Conservation (phyloP, 2,113 vertebrate species). For the Coptodon rendalli region DNA sequence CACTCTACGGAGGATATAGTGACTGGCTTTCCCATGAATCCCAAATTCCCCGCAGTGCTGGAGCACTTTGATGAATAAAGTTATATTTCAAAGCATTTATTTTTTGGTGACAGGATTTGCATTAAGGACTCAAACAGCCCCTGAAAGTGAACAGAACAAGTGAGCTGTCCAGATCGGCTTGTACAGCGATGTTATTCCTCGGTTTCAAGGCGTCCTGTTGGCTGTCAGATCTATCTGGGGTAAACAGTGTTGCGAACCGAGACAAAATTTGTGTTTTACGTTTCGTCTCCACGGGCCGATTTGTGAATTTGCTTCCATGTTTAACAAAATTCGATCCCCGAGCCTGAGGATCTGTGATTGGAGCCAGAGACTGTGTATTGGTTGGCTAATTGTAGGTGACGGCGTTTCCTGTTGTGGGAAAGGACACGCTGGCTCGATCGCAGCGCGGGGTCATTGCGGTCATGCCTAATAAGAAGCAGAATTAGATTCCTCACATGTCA, state of each 20-base stretch:
- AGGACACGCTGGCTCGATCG: conserved; percentile 38
- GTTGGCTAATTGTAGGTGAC: conserved; percentile 58
- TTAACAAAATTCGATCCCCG: conserved; percentile 36
- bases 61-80: neutral
- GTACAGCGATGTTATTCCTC: neutral
- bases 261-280: neutral
- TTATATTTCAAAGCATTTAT: conserved; percentile 7
- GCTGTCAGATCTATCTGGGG: neutral
- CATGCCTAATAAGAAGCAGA: conserved; percentile 64
- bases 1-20: neutral
- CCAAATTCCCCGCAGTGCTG: neutral
- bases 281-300: neutral
- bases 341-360: neutral
- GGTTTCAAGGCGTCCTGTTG: neutral
- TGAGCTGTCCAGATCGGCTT: neutral
- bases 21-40: neutral
- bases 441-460: conserved; percentile 37
- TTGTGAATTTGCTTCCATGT: conserved; percentile 22
- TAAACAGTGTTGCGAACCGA: neutral
- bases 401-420: conserved; percentile 59
- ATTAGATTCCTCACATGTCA: conserved; percentile 53
- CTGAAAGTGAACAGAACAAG: conserved; percentile 31
- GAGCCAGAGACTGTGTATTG: conserved; percentile 47
- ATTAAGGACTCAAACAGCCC: neutral
- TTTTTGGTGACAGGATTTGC: neutral